Evolutionary conservation across 2,797 vertebrate species (phyloP).

Genomic region (Schizopygopsis pylzovi): DNA sequence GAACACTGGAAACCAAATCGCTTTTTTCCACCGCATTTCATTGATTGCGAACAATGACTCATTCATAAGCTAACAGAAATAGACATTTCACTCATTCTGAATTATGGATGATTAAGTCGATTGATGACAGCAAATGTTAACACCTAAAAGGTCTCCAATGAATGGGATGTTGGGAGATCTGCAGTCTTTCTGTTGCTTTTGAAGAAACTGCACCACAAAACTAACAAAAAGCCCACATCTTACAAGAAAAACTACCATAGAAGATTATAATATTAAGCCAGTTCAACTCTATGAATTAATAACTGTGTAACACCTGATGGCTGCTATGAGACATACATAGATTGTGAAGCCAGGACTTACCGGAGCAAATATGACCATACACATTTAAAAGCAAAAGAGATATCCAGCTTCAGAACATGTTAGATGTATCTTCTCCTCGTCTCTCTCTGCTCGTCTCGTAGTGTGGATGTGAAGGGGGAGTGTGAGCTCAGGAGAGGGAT

Average conservation of each 20-base stretch:
- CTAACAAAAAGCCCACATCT: neutral
- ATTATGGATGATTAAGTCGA: conserved; percentile 3
- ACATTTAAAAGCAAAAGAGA: conserved; percentile 88
- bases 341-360: conserved; percentile 79
- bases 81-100: conserved; percentile 1
- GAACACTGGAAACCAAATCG: neutral
- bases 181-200: neutral
- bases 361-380: conserved; percentile 96
- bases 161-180: conserved; percentile 6
- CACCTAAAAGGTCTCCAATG: conserved; percentile 14
- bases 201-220: conserved; percentile 4
- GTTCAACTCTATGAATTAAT: neutral
- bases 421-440: conserved; percentile 70
- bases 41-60: conserved; percentile 2
- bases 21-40: neutral
- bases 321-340: neutral
- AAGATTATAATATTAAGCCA: neutral
- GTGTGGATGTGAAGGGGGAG: conserved; percentile 29
- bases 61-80: conserved; percentile 39
- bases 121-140: neutral
- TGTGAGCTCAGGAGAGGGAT: conserved; percentile 30
- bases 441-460: conserved; percentile 63
- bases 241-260: neutral
- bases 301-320: neutral
- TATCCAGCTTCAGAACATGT: conserved; percentile 80